Percentiles rank a stretch among this genome's conserved stretches.
phyloP scores from a whole-genome alignment of 2,113 vertebrate species.

The Trinectes maculatus region DNA sequence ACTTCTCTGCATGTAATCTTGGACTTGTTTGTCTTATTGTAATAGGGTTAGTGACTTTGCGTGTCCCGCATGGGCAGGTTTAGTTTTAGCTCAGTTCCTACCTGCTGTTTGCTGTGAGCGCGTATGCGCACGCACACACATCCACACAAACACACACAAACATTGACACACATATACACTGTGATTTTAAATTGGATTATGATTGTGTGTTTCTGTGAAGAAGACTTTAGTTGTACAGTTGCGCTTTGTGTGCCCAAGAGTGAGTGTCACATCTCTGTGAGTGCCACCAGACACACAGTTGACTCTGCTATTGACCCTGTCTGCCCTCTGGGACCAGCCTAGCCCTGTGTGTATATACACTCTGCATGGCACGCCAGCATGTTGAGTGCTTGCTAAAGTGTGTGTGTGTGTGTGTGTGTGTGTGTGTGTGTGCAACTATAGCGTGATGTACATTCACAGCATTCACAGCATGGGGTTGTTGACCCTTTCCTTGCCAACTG shows the following conservation, averaged over 20 bases:
- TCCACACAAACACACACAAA: neutral
- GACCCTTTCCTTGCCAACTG: constrained; percentile 66
- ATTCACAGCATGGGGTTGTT: constrained; percentile 61
- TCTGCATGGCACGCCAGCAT: constrained; percentile 42
- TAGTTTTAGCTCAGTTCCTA: constrained; percentile 32
- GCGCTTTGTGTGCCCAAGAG: constrained; percentile 40
- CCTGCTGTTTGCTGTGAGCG: constrained; percentile 24
- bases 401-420: constrained; percentile 41
- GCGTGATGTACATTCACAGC: constrained; percentile 67
- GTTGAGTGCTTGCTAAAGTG: constrained; percentile 40
- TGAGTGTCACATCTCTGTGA: constrained; percentile 42
- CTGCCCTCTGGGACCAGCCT: constrained; percentile 68
- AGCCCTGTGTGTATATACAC: constrained; percentile 52
- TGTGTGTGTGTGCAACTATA: constrained; percentile 56
- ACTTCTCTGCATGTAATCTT: constrained; percentile 53
- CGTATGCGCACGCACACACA: neutral
- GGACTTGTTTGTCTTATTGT: constrained; percentile 49
- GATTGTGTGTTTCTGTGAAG: constrained; percentile 13
- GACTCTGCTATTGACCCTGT: constrained; percentile 72
- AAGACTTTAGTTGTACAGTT: constrained; percentile 6
- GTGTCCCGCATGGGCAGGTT: constrained; percentile 32
- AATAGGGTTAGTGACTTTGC: constrained; percentile 49
- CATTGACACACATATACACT: too few relatives aligned
- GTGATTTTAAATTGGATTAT: neutral
- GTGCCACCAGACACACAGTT: constrained; percentile 74